Conservation (phyloP, 2,888 invertebrate species). For the Lasioglossum figueresi region DNA sequence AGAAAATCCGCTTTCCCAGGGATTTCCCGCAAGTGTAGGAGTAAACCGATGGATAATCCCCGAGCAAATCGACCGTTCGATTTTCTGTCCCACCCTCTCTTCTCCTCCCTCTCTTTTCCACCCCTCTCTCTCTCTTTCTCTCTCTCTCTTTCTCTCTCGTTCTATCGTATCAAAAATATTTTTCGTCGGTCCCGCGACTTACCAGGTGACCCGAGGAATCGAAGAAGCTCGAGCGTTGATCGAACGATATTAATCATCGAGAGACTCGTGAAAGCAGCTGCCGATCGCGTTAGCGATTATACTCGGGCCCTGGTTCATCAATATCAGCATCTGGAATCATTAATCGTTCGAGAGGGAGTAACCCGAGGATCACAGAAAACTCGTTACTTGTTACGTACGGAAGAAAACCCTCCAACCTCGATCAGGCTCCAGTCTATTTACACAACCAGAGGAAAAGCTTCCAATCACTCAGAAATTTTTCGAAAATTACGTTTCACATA, state of each 20-base stretch:
- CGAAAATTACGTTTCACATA: not conserved
- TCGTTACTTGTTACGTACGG: conserved; percentile 60
- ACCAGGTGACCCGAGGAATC: not conserved
- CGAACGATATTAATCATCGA: conserved; percentile 64
- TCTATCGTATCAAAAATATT: conserved; percentile 31
- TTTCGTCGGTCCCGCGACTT: conserved; percentile 9
- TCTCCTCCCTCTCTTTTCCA: too few species aligned
- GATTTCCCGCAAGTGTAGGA: conserved; percentile 16
- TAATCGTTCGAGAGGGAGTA: conserved; percentile 56
- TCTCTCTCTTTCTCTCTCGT: too few species aligned
- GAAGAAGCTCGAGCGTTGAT: conserved; percentile 5
- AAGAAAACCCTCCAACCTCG: conserved; percentile 30
- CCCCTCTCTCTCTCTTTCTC: too few species aligned
- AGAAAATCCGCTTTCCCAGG: conserved; percentile 40
- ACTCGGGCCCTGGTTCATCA: conserved; percentile 59
- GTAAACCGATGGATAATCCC: conserved; percentile 44
- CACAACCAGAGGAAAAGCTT: not conserved
- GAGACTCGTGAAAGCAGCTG: conserved; percentile 59
- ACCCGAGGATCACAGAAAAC: conserved; percentile 46
- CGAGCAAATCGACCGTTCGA: conserved; percentile 2
- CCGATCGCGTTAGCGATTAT: conserved; percentile 60
- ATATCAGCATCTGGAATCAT: conserved; percentile 65
- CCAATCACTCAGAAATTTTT: not conserved
- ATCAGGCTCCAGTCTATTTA: not conserved
- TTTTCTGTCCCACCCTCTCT: not conserved